phyloP scores from a whole-genome alignment of 2,888 invertebrate genomes.

The Netelia virgata region DNA sequence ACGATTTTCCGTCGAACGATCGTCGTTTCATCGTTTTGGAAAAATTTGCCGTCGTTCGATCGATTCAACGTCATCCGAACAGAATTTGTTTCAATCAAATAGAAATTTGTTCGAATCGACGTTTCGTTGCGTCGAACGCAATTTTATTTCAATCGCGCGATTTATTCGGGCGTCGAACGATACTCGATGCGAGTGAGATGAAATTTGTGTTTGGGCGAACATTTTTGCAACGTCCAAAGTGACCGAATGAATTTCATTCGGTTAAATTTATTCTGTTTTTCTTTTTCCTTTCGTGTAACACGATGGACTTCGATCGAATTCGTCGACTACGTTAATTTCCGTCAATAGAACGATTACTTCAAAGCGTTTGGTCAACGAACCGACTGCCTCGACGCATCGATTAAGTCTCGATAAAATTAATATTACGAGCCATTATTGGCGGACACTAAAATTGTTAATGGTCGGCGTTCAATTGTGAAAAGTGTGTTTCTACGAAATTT shows the following conservation, averaged over 20 bases:
- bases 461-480: slow-evolving; percentile 46
- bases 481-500: neutral
- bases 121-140: neutral
- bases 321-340: too few species aligned
- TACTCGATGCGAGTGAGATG: neutral
- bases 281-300: too few species aligned
- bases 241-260: too few species aligned
- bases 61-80: neutral
- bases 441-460: slow-evolving; percentile 58
- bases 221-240: too few species aligned
- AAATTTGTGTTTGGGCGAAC: too few species aligned
- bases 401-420: slow-evolving; percentile 55
- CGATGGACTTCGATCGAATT: too few species aligned
- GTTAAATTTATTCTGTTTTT: too few species aligned
- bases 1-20: too few species aligned
- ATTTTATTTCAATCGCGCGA: neutral
- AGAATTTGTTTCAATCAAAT: neutral
- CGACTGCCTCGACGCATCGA: neutral
- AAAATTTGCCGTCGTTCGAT: neutral
- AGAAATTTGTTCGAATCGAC: neutral
- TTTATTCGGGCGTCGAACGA: neutral
- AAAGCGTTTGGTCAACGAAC: too few species aligned
- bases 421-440: slow-evolving; percentile 56
- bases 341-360: too few species aligned
- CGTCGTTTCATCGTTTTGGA: too few species aligned